Evolutionary conservation across 1,140 invertebrate genomes (phyloP).

Genomic region (Bombus difficillimus): DNA sequence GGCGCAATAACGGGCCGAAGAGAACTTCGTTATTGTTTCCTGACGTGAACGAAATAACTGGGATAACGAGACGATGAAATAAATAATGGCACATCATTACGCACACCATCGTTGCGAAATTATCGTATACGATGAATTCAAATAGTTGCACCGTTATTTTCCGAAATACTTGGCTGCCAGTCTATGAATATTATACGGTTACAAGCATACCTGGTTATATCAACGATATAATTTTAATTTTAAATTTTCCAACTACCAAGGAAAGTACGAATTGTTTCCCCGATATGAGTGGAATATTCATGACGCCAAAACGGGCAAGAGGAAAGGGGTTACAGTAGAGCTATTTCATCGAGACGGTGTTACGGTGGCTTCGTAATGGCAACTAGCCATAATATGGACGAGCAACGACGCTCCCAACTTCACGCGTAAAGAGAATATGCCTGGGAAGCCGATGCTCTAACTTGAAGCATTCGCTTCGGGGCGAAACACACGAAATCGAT

Average conservation of each 20-base stretch:
- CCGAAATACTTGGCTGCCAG: too few species aligned
- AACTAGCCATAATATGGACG: constrained; percentile 11
- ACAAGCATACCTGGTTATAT: not conserved
- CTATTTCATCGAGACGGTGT: not conserved
- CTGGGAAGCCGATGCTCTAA: not conserved
- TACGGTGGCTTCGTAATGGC: constrained; percentile 19
- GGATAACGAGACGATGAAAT: constrained; percentile 2
- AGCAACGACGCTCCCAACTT: constrained; percentile 20
- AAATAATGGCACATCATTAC: constrained; percentile 3
- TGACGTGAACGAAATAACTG: constrained; percentile 21
- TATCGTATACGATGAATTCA: not conserved
- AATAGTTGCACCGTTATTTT: not conserved
- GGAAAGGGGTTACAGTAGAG: not conserved
- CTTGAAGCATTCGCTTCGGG: constrained; percentile 18
- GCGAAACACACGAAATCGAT: constrained; percentile 16
- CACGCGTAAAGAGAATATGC: constrained; percentile 26
- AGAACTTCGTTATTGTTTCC: constrained; percentile 33
- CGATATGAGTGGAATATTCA: constrained; percentile 1
- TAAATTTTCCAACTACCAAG: not conserved
- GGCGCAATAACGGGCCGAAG: not conserved
- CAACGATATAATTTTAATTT: constrained; percentile 3
- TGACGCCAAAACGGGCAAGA: not conserved
- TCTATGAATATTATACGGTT: not conserved
- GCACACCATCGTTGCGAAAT: not conserved
- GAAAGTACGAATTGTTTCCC: not conserved